phyloP scores from a whole-genome alignment of 2,888 invertebrate species.

The Cephalotes varians region DNA sequence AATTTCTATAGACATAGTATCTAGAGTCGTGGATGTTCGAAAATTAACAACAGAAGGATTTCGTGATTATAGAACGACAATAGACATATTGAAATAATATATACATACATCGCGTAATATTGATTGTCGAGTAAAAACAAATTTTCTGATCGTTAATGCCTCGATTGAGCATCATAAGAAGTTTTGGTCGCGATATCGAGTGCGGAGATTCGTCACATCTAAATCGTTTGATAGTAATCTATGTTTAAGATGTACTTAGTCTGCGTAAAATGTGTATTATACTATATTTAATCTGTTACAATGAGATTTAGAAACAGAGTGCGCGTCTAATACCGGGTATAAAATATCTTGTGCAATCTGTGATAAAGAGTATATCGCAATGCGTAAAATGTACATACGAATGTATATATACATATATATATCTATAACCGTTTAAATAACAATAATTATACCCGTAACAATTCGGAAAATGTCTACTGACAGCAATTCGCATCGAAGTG shows the following conservation, averaged over 20 bases:
- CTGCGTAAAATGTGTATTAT: neutral
- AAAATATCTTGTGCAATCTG: constrained; percentile 78
- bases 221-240: constrained; percentile 39
- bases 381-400: constrained; percentile 57
- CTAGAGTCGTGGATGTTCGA: constrained; percentile 11
- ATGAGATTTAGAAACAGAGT: constrained; percentile 66
- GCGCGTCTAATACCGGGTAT: constrained; percentile 71
- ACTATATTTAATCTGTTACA: constrained; percentile 48
- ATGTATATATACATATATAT: constrained; percentile 13
- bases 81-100: constrained; percentile 35
- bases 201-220: constrained; percentile 14
- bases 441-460: constrained; percentile 53
- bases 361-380: constrained; percentile 62
- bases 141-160: constrained; percentile 12
- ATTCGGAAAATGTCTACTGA: constrained; percentile 33
- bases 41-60: constrained; percentile 23
- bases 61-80: neutral
- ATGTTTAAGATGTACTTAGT: constrained; percentile 18
- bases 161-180: constrained; percentile 43
- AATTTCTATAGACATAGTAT: constrained; percentile 2
- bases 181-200: constrained; percentile 45
- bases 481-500: constrained; percentile 4
- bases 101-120: constrained; percentile 26
- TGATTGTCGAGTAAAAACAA: constrained; percentile 68
- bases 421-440: constrained; percentile 1